Conservation (phyloP, 2,888 invertebrate species). For the Rhodophaea formosa region DNA sequence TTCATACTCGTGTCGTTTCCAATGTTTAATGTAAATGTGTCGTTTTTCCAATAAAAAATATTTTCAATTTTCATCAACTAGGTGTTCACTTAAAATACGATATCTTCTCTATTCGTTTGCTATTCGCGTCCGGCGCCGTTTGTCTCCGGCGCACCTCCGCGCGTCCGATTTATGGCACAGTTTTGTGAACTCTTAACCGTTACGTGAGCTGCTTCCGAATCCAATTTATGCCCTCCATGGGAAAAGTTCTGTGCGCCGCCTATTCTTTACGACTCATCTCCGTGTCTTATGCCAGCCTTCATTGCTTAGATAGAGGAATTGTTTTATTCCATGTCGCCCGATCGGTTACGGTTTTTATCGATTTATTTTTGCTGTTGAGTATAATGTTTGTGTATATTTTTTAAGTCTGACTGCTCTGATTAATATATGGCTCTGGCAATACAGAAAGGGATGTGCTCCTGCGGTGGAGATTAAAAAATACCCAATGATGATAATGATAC, state of each 20-base stretch:
- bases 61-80: no score
- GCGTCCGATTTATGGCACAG: conserved; percentile 80
- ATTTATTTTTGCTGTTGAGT: background rate
- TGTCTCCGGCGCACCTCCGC: conserved; percentile 79
- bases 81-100: no score
- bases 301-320: conserved; percentile 40
- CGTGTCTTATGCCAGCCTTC: conserved; percentile 46
- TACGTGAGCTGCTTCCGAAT: conserved; percentile 81
- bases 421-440: no score
- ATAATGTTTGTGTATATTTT: no score
- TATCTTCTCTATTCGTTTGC: conserved; percentile 23
- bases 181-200: conserved; percentile 81
- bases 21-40: no score
- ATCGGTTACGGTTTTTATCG: conserved; percentile 23
- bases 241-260: conserved; percentile 68
- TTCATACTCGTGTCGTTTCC: no score
- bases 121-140: conserved; percentile 65
- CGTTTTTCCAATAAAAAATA: no score
- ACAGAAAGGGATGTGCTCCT: no score
- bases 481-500: no score
- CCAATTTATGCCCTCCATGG: conserved; percentile 79
- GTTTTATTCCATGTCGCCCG: conserved; percentile 33
- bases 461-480: no score
- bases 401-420: no score
- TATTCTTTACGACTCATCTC: conserved; percentile 76